phyloP scores from a whole-genome alignment of 2,797 vertebrate species.

The Chelon auratus region DNA sequence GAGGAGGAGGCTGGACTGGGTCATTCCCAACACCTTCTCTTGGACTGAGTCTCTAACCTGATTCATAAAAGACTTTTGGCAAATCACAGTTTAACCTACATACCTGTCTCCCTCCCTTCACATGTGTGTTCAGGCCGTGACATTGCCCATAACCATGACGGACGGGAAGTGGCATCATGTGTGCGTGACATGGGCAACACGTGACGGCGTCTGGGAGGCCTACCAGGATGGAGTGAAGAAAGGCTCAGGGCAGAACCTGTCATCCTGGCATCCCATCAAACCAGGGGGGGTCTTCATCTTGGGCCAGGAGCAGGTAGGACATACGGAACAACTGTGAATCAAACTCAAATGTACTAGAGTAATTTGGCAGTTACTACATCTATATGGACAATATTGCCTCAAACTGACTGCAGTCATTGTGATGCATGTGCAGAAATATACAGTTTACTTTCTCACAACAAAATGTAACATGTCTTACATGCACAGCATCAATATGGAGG shows the following conservation, averaged over 20 bases:
- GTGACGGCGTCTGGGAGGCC: constrained; percentile 87
- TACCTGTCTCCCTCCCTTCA: not conserved
- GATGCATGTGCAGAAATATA: too few relatives aligned
- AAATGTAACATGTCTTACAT: too few relatives aligned
- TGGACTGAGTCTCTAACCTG: too few relatives aligned
- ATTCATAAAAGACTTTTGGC: too few relatives aligned
- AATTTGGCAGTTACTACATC: not conserved
- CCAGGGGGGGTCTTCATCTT: constrained; percentile 87
- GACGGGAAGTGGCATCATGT: constrained; percentile 90
- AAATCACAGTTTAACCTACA: too few relatives aligned
- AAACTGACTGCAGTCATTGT: too few relatives aligned
- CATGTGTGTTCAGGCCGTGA: constrained; percentile 77
- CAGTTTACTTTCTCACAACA: too few relatives aligned
- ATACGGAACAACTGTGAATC: too few relatives aligned
- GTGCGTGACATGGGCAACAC: constrained; percentile 88
- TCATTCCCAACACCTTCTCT: not conserved
- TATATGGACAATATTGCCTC: too few relatives aligned
- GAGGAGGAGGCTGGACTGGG: too few relatives aligned
- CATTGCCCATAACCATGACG: constrained; percentile 81
- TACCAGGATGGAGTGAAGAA: constrained; percentile 85
- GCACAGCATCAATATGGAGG: too few relatives aligned
- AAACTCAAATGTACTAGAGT: too few relatives aligned
- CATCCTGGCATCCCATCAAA: constrained; percentile 86
- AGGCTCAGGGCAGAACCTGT: constrained; percentile 83
- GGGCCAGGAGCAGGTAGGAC: constrained; percentile 89